Evolutionary conservation across 1,140 invertebrate genomes (phyloP).

Genomic region (Nautilus pompilius): DNA sequence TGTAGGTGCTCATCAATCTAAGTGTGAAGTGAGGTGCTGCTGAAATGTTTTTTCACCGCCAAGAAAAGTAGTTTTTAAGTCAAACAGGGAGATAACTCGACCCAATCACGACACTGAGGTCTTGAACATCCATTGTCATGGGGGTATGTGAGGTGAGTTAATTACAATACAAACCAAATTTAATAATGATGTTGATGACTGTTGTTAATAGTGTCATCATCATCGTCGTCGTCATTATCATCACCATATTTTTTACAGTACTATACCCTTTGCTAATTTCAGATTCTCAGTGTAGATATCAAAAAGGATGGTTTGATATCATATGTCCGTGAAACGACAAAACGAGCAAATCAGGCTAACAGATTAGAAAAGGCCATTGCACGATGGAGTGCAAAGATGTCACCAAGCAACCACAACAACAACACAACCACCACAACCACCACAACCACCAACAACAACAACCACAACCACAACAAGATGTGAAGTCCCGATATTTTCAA

Average conservation of each 20-base stretch:
- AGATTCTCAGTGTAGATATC: constrained; percentile 51
- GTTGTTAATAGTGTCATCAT: not conserved
- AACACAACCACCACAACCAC: not conserved
- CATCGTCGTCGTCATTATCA: not conserved
- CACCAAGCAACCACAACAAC: not conserved
- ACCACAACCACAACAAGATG: constrained; percentile 3
- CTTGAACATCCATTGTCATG: not conserved
- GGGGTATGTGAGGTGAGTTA: not conserved
- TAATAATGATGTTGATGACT: not conserved
- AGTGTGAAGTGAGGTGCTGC: too few species aligned
- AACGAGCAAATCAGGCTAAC: constrained; percentile 48
- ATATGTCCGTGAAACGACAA: constrained; percentile 46
- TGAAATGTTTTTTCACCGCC: too few species aligned
- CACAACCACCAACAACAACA: constrained; percentile 10
- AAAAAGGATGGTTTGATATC: constrained; percentile 51
- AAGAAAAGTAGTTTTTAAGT: too few species aligned
- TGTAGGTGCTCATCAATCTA: too few species aligned
- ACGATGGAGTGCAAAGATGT: constrained; percentile 6
- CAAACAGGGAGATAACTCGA: not conserved
- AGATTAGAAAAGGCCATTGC: constrained; percentile 43
- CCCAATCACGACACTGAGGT: not conserved
- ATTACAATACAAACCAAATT: not conserved
- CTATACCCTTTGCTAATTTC: constrained; percentile 8
- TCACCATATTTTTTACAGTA: not conserved
- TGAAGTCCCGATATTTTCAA: too few species aligned